Conservation (phyloP, 2,113 vertebrate genomes). For the Tachuris rubrigastra region DNA sequence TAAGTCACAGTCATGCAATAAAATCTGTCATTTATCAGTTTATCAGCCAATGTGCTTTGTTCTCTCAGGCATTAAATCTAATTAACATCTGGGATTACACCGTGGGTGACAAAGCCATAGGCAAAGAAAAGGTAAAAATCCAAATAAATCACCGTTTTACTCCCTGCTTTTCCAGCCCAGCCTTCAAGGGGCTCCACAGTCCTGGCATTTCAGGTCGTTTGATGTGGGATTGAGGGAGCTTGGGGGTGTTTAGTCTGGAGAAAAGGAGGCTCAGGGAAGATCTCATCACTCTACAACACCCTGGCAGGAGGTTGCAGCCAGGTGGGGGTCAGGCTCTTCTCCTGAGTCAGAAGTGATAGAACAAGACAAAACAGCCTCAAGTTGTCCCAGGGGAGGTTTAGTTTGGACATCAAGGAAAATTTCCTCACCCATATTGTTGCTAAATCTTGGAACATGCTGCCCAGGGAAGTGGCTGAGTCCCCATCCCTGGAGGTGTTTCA, state of each 20-base stretch:
- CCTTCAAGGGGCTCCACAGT: rapidly evolving
- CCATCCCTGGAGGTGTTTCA: neutral
- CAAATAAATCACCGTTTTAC: neutral
- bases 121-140: neutral
- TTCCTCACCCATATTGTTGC: neutral
- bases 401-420: neutral
- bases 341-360: too few species aligned
- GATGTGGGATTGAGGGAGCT: neutral
- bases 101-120: neutral
- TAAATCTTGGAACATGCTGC: neutral
- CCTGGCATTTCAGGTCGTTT: neutral
- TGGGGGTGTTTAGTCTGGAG: neutral
- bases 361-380: neutral
- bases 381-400: neutral
- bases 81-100: neutral
- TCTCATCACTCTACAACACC: too few species aligned
- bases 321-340: neutral
- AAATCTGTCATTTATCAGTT: neutral
- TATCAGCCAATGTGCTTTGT: neutral
- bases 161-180: neutral
- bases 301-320: neutral
- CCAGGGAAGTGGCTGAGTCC: neutral
- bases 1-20: neutral
- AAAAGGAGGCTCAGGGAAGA: neutral
- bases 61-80: neutral